A percentile compares a stretch with the other conserved stretches of the same genome.
Evolutionary conservation across 2,113 vertebrate genomes (phyloP).

Genomic region (Terrapene triunguis): DNA sequence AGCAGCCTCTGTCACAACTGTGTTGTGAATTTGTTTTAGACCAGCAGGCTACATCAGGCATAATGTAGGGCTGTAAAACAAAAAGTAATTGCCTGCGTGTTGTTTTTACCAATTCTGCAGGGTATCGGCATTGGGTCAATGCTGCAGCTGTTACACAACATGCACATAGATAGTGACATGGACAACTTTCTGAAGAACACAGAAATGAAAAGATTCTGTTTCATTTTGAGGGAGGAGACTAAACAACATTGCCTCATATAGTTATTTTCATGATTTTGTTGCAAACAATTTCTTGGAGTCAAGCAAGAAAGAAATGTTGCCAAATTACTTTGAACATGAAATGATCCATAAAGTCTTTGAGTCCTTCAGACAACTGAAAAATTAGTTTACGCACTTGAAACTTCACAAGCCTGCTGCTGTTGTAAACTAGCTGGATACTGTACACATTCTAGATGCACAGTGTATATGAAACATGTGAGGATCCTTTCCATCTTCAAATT

Average conservation of each 20-base stretch:
- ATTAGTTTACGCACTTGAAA: background rate
- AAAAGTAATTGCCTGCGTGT: background rate
- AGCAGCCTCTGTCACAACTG: background rate
- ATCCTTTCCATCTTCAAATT: background rate
- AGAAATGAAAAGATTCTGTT: conserved; percentile 33
- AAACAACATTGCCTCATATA: conserved; percentile 46
- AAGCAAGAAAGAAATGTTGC: conserved; percentile 56
- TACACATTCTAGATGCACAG: background rate
- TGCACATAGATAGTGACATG: background rate
- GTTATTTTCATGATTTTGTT: conserved; percentile 63
- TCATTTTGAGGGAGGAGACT: conserved; percentile 35
- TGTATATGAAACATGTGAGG: background rate
- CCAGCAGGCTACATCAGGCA: background rate
- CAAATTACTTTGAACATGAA: conserved; percentile 69
- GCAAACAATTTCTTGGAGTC: conserved; percentile 43
- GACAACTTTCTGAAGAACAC: background rate
- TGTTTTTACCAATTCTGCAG: background rate
- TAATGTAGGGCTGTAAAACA: background rate
- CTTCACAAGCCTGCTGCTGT: background rate
- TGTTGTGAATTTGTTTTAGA: background rate
- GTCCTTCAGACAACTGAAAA: background rate
- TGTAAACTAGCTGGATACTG: background rate
- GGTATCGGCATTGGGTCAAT: background rate
- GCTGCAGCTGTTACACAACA: background rate
- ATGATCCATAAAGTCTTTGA: conserved; percentile 48